phyloP scores from a whole-genome alignment of 2,888 invertebrate species.

The Agriopis aurantiaria region DNA sequence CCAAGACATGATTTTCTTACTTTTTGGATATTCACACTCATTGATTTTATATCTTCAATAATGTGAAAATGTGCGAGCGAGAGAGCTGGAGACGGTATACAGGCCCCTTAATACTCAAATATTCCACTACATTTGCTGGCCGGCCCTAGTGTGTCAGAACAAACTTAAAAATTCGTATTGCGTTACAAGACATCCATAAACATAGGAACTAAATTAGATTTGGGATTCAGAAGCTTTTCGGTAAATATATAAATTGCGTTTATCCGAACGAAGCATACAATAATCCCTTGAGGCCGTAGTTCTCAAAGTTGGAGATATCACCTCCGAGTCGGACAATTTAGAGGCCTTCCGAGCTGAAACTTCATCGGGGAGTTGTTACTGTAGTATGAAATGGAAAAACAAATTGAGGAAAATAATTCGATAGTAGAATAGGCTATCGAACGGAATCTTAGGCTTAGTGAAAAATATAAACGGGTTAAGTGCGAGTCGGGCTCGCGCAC shows the following conservation, averaged over 20 bases:
- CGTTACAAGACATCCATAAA: conserved; percentile 15
- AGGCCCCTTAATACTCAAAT: no score
- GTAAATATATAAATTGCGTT: conserved; percentile 35
- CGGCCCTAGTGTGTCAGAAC: neutral
- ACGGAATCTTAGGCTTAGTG: no score
- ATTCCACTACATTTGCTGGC: no score
- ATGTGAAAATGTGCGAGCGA: no score
- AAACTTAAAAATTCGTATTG: conserved; percentile 9
- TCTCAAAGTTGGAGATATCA: conserved; percentile 24
- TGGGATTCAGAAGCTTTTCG: conserved; percentile 31
- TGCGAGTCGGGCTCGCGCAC: no score
- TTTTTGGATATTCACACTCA: no score
- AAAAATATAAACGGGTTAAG: no score
- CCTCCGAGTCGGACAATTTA: conserved; percentile 13
- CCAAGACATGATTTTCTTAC: no score
- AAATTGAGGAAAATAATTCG: neutral
- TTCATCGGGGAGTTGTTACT: neutral
- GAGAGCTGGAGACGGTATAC: no score
- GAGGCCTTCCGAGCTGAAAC: neutral
- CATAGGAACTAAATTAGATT: conserved; percentile 31
- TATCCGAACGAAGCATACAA: conserved; percentile 28
- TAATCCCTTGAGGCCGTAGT: conserved; percentile 25
- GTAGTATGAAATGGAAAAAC: neutral
- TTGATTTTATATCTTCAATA: no score
- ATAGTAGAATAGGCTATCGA: neutral